Evolutionary conservation across 2,888 invertebrate species (phyloP).

Genomic region (Limnephilus auricula): DNA sequence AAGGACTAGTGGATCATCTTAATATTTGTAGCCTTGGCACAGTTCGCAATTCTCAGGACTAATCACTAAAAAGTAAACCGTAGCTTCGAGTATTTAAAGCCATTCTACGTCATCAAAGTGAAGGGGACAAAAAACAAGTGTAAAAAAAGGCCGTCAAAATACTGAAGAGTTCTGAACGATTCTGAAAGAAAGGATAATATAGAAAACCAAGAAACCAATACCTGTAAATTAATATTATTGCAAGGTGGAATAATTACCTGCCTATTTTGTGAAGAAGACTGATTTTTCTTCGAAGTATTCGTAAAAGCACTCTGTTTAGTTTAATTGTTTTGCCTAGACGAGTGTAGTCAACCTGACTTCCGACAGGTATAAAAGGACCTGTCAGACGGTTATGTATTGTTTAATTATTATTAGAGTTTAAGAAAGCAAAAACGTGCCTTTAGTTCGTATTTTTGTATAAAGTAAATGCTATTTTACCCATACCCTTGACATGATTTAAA

Average conservation of each 20-base stretch:
- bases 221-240: not conserved
- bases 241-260: not conserved
- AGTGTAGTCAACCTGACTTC: not conserved
- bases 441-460: not conserved
- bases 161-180: not conserved
- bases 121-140: not conserved
- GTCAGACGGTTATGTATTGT: not conserved
- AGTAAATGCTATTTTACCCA: not conserved
- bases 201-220: no score
- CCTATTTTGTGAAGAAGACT: not conserved
- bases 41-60: not conserved
- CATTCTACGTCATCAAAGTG: not conserved
- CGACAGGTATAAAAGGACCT: not conserved
- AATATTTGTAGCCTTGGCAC: not conserved
- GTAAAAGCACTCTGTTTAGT: not conserved
- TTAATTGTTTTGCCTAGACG: not conserved
- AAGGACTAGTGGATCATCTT: no score
- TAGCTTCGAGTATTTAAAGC: not conserved
- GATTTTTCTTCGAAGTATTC: not conserved
- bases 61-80: not conserved
- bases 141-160: not conserved
- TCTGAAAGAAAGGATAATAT: no score
- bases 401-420: not conserved
- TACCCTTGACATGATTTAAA: not conserved
- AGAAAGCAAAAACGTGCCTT: not conserved